These are phyloP conservation scores for Mythimna loreyi DNA, from an alignment of 2,888 invertebrate genomes.

Conservation along the genomic window DNA sequence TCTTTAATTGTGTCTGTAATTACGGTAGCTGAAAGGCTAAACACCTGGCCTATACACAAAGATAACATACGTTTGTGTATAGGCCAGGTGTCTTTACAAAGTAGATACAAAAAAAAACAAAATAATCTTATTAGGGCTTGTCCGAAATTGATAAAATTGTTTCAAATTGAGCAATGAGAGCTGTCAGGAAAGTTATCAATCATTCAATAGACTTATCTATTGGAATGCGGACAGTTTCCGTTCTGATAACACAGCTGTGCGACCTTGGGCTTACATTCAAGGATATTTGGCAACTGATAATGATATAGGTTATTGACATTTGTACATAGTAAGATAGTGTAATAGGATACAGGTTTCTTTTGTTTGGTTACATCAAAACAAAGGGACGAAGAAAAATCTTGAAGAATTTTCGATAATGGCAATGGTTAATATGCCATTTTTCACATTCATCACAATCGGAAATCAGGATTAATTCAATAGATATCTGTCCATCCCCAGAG, in stretches of 20 bases:
- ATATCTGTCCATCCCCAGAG: no score
- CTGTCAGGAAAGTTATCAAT: slow-evolving; percentile 51
- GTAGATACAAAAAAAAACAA: not conserved
- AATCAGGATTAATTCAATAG: not conserved
- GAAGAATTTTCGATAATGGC: not conserved
- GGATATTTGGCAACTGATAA: slow-evolving; percentile 55
- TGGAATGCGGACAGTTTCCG: slow-evolving; percentile 63
- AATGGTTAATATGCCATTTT: not conserved
- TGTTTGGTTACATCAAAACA: slow-evolving; percentile 23
- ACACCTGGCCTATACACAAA: not conserved
- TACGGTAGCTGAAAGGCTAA: no score
- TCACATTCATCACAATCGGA: no score
- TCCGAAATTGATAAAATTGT: slow-evolving; percentile 14
- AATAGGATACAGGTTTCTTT: slow-evolving; percentile 9
- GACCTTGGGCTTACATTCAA: slow-evolving; percentile 64
- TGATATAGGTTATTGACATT: slow-evolving; percentile 54
- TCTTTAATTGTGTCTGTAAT: no score
- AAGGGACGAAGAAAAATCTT: not conserved
- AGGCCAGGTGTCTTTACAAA: not conserved
- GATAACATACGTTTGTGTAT: not conserved
- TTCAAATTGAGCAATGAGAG: slow-evolving; percentile 28
- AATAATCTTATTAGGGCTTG: slow-evolving; percentile 21
- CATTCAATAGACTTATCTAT: slow-evolving; percentile 63
- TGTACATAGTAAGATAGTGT: not conserved
- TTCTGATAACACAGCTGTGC: slow-evolving; percentile 63